Base-by-base conservation (phyloP, 2,797 vertebrate species). In the Florisuga fusca region DNA sequence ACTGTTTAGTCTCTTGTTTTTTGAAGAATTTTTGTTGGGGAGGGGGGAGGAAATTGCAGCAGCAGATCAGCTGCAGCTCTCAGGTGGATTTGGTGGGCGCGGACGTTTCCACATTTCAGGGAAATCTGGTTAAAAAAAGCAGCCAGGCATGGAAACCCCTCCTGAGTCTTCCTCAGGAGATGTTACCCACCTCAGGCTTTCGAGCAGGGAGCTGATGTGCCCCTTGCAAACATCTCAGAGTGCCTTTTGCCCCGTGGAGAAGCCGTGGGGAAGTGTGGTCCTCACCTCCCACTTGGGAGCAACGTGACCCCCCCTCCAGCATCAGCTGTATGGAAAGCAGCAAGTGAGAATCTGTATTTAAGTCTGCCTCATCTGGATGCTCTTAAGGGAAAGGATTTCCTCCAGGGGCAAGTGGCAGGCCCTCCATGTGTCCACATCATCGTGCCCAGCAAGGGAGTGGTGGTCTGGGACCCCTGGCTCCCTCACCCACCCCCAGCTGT, bases 181-280 rank as follows among this genome's bases (percentile, higher is more conserved):
- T 4, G 0, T 29, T 10, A 3, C 50, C 20, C 20, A 2, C 82
- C 38, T 25, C 15, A 0, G 31, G 29, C n/a, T 89, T 31, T 15
- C 0, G 1, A 26, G 29, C 1, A 21, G 27, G 69, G 34, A 59
- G 22, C 8, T 1, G 0, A 6, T 0, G 22, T 19, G 31, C 6
- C 16, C 29, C 51, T 18, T 91, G 29, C 38, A 50, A 78, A 82
- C 26, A 23, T 41, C 48, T 48, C 19, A 1, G 1, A 0, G 15
- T 6, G 27, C 23, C 26, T 45, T 54, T 43, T 21, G 6, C n/a
- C 29, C 12, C 18, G 1, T 0, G 2, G 68, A 62, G n/a, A 41
- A 80, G 14, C 59, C 63, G 19, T 0, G 0, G 0, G n/a, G n/a
- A n/a, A n/a, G n/a, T n/a, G n/a, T n/a, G 2, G 27, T 15, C 36